These are phyloP conservation scores for Neoniphon sammara DNA, from an alignment of 2,797 vertebrate genomes.

Conservation along the genomic window DNA sequence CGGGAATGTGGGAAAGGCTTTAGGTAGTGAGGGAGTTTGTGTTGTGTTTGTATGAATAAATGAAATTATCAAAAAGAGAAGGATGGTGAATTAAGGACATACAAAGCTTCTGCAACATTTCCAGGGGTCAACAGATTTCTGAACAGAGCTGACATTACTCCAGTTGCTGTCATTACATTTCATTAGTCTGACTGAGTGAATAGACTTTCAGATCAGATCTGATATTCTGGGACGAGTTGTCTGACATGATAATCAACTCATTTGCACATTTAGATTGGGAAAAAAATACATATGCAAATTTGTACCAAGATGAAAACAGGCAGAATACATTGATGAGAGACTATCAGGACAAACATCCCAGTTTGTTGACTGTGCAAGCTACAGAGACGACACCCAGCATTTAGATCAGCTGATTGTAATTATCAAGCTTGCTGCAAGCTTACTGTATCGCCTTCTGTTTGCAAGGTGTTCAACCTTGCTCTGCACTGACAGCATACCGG, in stretches of 20 bases:
- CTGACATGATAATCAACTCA: neutral
- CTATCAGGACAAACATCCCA: neutral
- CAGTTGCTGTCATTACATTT: constrained; percentile 5
- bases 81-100: neutral
- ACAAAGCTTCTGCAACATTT: neutral
- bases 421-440: neutral
- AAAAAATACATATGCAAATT: neutral
- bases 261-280: neutral
- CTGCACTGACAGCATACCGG: no score
- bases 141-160: neutral
- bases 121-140: neutral
- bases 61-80: neutral
- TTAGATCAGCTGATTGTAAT: neutral
- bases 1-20: neutral
- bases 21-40: neutral
- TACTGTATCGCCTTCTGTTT: neutral
- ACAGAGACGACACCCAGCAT: neutral
- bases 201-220: neutral
- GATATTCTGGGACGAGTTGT: neutral
- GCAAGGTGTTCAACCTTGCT: no score
- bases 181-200: neutral
- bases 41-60: neutral
- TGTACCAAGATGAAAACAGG: neutral
- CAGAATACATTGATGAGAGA: neutral
- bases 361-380: no score